Base-by-base conservation (phyloP, 2,113 vertebrate species). In the Spermophilus dauricus region DNA sequence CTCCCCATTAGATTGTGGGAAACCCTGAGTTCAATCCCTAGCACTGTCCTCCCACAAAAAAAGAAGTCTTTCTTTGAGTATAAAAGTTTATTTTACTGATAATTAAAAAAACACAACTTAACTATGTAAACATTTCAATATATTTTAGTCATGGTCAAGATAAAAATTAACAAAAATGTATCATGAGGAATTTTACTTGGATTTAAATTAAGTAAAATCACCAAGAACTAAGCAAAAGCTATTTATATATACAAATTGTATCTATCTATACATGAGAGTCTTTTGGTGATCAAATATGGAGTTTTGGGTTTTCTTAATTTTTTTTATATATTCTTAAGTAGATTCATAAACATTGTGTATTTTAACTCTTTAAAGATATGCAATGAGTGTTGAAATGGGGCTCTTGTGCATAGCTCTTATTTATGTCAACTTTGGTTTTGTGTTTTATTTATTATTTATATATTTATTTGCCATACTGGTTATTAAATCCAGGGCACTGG, bases 61-160 rank as follows among this genome's bases (percentile, higher is more conserved):
- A 48, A 37, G 32, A 32, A 6, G 53, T 75, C 80, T 58, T 45
- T 34, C 30, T 73, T 92, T 69, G 70, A 87, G 37, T 90, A 24
- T 83, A 24, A 22, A 91, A 48, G 39, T 96, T 82, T 91, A 65
- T 14, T 96, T 80, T 86, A 58, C 84, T 92, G 70, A 76, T 88
- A 69, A 42, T n/a, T 30, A 70, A 22, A 77, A 97, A 84, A 86
- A 89, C 0, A 65, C 6, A 77, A 65, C 78, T 94, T 86, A 94
- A 91, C 89, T 77, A 90, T 56, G n/a, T 13, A 86, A 58, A 26
- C 72, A 72, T 93, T 80, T 81, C 87, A 65, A 18, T 85, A 53
- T 76, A 42, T 67, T 73, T 92, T 17, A 90, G 1, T 81, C 28
- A 32, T 63, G 10, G 32, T 89, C 48, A 65, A 67, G 56, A 78